Evolutionary conservation across 2,797 vertebrate genomes (phyloP), one percentile per base, ranked within the genome.

Genomic region (Taenioides sp.): DNA sequence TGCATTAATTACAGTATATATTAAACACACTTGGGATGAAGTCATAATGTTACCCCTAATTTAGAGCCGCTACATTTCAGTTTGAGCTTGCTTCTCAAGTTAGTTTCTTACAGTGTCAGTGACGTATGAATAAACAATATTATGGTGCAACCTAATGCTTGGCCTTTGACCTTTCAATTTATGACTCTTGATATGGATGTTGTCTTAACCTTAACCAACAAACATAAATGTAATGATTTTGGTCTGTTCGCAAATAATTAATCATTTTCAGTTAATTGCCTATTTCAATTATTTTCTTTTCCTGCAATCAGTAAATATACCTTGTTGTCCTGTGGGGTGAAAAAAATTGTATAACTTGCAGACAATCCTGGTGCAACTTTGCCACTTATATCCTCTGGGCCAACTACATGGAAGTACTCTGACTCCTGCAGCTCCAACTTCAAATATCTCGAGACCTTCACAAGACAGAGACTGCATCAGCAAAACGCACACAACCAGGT

Each of bases 251-350:
- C 16, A 47, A 47, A 47, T 47, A 14, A 47, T 16, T 16, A 16
- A 47, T 16, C 3, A 16, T 16, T 47, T 47, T 47, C 14, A 47
- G 40, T 43, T 12, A 43, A 40, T 40, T 40, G 22, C 18, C 12
- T 17, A 58, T 40, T 4, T 34, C 7, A 54, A 52, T 18, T 18
- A 52, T 20, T 54, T 20, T 47, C 14, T 47, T 47, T 23, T 5
- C 1, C 22, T 23, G 55, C 23, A 50, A 22, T n/a, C 20, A 7
- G 60, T 62, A 37, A 40, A 40, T 23, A 22, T 92, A 97, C 95
- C 96, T 97, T 96, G 83, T 90, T 95, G 81, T 97, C 93, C 0
- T 88, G 82, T 0, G 95, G 96, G 0, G 84, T 95, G 89, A 99
- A 98, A 57, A 90, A 23, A 57, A 98, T 52, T 2, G 75, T 92